Conservation (phyloP, 2,797 vertebrate genomes). For the Neoniphon sammara region DNA sequence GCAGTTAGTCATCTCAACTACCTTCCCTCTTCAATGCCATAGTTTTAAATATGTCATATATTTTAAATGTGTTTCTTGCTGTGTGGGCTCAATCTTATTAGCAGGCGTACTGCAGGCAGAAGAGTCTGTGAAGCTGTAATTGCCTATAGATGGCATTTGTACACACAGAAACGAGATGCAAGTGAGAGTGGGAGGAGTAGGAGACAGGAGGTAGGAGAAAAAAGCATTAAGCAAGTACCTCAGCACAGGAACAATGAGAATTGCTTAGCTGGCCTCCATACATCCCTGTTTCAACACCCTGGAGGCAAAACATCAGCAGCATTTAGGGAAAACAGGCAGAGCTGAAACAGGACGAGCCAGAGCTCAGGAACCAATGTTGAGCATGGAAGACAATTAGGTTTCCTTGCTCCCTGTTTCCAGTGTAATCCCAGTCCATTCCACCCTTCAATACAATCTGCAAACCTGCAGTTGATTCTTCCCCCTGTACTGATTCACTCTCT, state of each 20-base stretch:
- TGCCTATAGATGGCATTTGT: constrained; percentile 43
- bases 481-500: constrained; percentile 45
- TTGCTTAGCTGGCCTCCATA: constrained; percentile 26
- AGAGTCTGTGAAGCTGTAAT: constrained; percentile 32
- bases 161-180: constrained; percentile 34
- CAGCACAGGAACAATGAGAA: constrained; percentile 11
- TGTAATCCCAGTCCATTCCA: constrained; percentile 29
- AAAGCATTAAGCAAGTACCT: constrained; percentile 25
- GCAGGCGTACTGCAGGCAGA: constrained; percentile 3
- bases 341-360: constrained; percentile 30
- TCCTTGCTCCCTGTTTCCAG: constrained; percentile 10
- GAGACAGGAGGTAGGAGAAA: constrained; percentile 18
- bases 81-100: constrained; percentile 36
- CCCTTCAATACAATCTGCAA: constrained; percentile 32
- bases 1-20: constrained; percentile 27
- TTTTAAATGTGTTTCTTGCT: not conserved
- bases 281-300: constrained; percentile 19
- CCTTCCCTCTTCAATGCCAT: constrained; percentile 22
- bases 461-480: constrained; percentile 28
- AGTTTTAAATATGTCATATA: not conserved
- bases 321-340: constrained; percentile 36
- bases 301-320: constrained; percentile 14
- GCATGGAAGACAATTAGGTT: constrained; percentile 55
- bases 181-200: constrained; percentile 18
- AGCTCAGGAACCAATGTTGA: constrained; percentile 49